These are phyloP conservation scores for Drosophila micromelanica DNA, from an alignment of 1,140 invertebrate genomes.

Conservation along the genomic window DNA sequence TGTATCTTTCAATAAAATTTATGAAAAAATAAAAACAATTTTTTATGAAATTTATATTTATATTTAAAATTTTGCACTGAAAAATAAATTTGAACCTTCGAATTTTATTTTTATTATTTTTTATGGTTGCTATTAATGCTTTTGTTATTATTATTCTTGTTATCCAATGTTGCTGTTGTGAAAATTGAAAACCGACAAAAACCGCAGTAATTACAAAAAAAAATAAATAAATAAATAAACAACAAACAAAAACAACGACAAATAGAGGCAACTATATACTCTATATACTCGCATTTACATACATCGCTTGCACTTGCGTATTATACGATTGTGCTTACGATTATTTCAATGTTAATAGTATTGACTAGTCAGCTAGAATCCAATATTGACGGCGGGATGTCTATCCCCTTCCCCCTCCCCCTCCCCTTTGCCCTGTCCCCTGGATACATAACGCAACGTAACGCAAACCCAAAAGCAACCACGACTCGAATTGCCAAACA, in stretches of 20 bases:
- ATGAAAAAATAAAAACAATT: too few species aligned
- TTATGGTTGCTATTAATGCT: not conserved
- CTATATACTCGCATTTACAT: not conserved
- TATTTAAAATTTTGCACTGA: not conserved
- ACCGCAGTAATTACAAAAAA: constrained; percentile 25
- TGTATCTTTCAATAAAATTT: too few species aligned
- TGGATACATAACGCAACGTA: constrained; percentile 69
- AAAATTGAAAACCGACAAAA: constrained; percentile 25
- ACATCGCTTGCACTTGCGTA: not conserved
- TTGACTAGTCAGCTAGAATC: constrained; percentile 66
- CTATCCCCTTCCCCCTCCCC: not conserved
- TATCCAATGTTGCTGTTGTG: constrained; percentile 11
- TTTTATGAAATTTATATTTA: not conserved
- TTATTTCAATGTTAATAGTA: constrained; percentile 75
- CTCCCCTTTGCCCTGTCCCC: constrained; percentile 26
- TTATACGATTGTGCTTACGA: constrained; percentile 13
- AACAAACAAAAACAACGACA: constrained; percentile 27
- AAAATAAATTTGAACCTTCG: too few species aligned
- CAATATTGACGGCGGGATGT: constrained; percentile 26
- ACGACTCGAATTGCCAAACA: constrained; percentile 55
- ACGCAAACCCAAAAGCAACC: constrained; percentile 56
- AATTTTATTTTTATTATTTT: too few species aligned
- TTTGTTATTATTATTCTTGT: not conserved
- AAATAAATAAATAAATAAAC: too few species aligned
- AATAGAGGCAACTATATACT: not conserved